Percentiles rank a stretch among this genome's conserved stretches.
These are phyloP conservation scores for Sebastes miniatus DNA, from an alignment of 2,797 vertebrate species.

Conservation along the genomic window DNA sequence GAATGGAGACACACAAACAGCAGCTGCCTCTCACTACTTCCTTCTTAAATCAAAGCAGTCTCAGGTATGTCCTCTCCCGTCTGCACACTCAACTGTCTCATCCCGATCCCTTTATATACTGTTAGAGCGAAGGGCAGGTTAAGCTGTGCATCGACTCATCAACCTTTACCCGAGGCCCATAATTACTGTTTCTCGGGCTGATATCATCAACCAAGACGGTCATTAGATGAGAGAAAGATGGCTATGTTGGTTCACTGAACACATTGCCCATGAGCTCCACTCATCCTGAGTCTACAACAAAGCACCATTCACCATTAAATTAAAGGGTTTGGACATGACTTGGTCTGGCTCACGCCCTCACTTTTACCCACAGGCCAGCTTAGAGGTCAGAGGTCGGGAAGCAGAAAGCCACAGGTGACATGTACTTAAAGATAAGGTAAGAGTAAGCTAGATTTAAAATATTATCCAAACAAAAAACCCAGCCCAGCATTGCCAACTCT, in stretches of 20 bases:
- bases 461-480: too few relatives aligned
- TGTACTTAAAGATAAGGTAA: too few relatives aligned
- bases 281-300: conserved; percentile 41
- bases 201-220: conserved; percentile 44
- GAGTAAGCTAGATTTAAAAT: too few relatives aligned
- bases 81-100: background rate
- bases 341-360: background rate
- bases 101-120: conserved; percentile 47
- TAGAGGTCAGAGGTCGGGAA: conserved; percentile 20
- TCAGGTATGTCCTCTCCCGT: background rate
- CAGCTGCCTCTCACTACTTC: background rate
- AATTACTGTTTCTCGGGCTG: conserved; percentile 50
- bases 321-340: conserved; percentile 25
- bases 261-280: conserved; percentile 10
- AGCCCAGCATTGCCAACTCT: too few relatives aligned
- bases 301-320: conserved; percentile 42
- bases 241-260: conserved; percentile 22
- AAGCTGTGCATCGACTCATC: conserved; percentile 21
- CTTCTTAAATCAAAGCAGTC: background rate
- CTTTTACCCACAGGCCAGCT: conserved; percentile 15
- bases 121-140: background rate
- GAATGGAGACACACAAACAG: conserved; percentile 1
- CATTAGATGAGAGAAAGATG: conserved; percentile 53
- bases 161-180: conserved; percentile 20
- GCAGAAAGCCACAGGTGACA: conserved; percentile 7